Conservation (phyloP, 1,140 invertebrate species). For the Heliconius eleuchia region DNA sequence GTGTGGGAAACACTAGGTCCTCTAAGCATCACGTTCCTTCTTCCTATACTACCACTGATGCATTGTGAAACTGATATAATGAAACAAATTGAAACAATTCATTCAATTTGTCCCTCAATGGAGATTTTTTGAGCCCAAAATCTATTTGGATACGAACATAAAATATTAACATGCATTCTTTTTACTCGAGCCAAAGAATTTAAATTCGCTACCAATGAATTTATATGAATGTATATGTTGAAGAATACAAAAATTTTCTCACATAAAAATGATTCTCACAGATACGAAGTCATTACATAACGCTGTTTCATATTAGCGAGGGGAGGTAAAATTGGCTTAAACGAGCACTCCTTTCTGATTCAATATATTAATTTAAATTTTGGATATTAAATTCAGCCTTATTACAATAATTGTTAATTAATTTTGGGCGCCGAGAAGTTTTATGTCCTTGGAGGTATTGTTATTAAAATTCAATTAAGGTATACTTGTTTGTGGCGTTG, state of each 20-base stretch:
- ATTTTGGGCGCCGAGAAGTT: slow-evolving; percentile 18
- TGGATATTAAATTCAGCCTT: slow-evolving; percentile 17
- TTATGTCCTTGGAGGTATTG: slow-evolving; percentile 33
- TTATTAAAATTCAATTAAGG: slow-evolving; percentile 50
- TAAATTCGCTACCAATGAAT: no score
- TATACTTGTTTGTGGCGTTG: slow-evolving; percentile 40
- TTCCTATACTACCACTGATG: no score
- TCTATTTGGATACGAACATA: no score
- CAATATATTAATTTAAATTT: slow-evolving; percentile 21
- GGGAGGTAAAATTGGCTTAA: slow-evolving; percentile 22
- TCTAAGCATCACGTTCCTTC: no score
- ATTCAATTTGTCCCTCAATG: no score
- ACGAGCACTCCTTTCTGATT: slow-evolving; percentile 20
- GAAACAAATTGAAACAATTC: no score
- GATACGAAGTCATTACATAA: slow-evolving; percentile 1
- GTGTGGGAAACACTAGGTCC: no score
- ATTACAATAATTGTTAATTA: slow-evolving; percentile 30
- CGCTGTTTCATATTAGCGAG: slow-evolving; percentile 8
- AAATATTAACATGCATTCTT: no score
- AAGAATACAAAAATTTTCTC: not conserved
- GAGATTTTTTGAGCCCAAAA: no score
- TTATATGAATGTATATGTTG: no score
- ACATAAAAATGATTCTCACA: not conserved
- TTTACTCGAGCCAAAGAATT: no score
- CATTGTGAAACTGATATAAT: no score